Evolutionary conservation across 2,113 vertebrate species (phyloP), one percentile per base, ranked within the genome.

Genomic region (Mesocricetus auratus): DNA sequence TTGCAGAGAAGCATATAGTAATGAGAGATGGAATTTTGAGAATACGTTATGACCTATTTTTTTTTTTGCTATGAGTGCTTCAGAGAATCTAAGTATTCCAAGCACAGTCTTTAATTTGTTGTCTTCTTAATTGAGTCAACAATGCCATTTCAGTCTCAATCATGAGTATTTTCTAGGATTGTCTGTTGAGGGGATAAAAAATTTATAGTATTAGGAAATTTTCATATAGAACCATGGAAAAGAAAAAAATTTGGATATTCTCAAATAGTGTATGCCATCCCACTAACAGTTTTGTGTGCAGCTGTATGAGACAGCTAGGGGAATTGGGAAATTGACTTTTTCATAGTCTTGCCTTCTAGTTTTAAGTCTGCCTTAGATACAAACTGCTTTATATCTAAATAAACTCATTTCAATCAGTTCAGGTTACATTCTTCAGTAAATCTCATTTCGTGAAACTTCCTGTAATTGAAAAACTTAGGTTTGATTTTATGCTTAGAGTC

Each of bases 391-490:
- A 56, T 29, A 4, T 39, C 39, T 92, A 26, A 92, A 24, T 53
- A 87, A 21, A 42, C 69, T 69, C 64, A 39, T 87, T 93, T 94
- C 36, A 11, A 50, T 89, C 68, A 53, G 56, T 90, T 95, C 21
- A 62, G 45, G 0, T 92, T 96, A 86, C 24, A 45, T 71, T 93
- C 89, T 50, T 73, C 56, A 53, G 15, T 90, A 73, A 91, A n/a
- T 92, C n/a, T 42, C 22, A 39, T 68, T 56, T 90, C 3, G 56
- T 68, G 33, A 42, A 86, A 45, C 29, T 66, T 58, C 21, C 12
- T 91, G 78, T 86, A 93, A 86, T n/a, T 31, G 31, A 56, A 71
- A 53, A 56, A 66, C 6, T 16, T 4, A 95, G 62, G 36, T 7
- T n/a, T 77, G 36, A n/a, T 87, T 77, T 47, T 45, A 12, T 88